Percentiles rank a stretch among this genome's conserved stretches.
phyloP scores from a whole-genome alignment of 2,113 vertebrate genomes.

The Oryzias woworae region DNA sequence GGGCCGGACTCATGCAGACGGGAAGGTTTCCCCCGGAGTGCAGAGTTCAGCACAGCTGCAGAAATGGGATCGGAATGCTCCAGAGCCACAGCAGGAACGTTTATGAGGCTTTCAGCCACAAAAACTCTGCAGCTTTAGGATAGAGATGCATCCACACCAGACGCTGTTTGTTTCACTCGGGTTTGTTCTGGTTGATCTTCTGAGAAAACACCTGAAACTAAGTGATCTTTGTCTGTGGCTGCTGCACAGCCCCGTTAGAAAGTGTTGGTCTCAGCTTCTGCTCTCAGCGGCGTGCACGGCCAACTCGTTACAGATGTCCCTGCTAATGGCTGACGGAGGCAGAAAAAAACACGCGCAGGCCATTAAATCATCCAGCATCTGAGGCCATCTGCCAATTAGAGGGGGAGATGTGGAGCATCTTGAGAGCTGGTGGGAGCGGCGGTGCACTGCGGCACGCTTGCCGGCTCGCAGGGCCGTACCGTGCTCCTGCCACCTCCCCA shows the following conservation, averaged over 20 bases:
- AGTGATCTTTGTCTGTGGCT: constrained; percentile 63
- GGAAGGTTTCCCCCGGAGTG: constrained; percentile 53
- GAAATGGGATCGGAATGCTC: constrained; percentile 56
- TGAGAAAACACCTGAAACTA: constrained; percentile 37
- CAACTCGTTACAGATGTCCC: constrained; percentile 79
- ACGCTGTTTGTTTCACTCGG: constrained; percentile 21
- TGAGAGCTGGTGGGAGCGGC: constrained; percentile 61
- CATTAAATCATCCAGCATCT: constrained; percentile 73
- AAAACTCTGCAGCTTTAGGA: constrained; percentile 30
- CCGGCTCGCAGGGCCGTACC: constrained; percentile 42
- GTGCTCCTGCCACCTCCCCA: constrained; percentile 43
- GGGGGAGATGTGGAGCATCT: constrained; percentile 75
- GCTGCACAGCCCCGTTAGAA: constrained; percentile 56
- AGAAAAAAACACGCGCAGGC: constrained; percentile 64
- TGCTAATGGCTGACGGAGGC: constrained; percentile 76
- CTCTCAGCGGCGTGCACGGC: constrained; percentile 67
- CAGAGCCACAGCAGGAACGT: constrained; percentile 56
- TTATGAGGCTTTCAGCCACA: constrained; percentile 44
- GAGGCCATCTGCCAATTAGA: constrained; percentile 78
- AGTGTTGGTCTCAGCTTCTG: constrained; percentile 70
- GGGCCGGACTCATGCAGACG: constrained; percentile 45
- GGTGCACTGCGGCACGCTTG: constrained; percentile 59
- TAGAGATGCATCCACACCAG: constrained; percentile 37
- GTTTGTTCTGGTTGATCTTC: constrained; percentile 27
- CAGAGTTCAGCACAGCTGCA: constrained; percentile 60